Base-by-base conservation (phyloP, 2,113 vertebrate species). In the Dromas ardeola region DNA sequence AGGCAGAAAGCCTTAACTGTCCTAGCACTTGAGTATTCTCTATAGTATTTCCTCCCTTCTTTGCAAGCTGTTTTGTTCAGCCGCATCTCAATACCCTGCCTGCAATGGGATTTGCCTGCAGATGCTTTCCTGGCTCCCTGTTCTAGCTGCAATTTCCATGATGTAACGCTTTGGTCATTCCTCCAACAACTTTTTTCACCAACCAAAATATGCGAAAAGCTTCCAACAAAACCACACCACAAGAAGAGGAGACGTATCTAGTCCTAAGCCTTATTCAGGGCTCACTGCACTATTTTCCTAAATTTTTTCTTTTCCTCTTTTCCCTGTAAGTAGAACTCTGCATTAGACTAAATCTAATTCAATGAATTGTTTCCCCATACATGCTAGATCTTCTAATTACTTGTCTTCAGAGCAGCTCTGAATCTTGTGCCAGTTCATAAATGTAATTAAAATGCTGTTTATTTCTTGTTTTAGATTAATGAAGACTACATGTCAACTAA, bases 381-480 rank as follows among this genome's bases (percentile, higher is more conserved):
- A 65, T 43, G 23, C 21, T 59, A 23, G 30, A 90, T 61, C 42
- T 90, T 86, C 55, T 91, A 65, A 83, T 79, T 88, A 58, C 65
- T 81, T 86, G n/a, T 89, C 61, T 29, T 92, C 52, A 71, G n/a
- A 90, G 65, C 10, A 81, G 59, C 43, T 92, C 85, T 63, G 76
- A 74, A 81, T 81, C 78, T 81, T 55, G 17, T 84, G 49, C 10
- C 61, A 52, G 45, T 78, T 88, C 83, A 93, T 47, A 95, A 81
- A 85, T 38, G 63, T 70, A 96, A 96, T 94, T 84, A 95, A 93
- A 92, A 81, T 40, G n/a, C 21, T 72, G 21, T 47, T 95, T 92
- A 71, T 52, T 94, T 92, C 62, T 73, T 82, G 47, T 6, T 86
- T 95, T 88, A 74, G 38, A 81, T 71, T 78, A 97, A 92, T 47